Percentiles rank a stretch among this genome's conserved stretches.
These are phyloP conservation scores for Drosophila takahashii DNA, from an alignment of 1,140 invertebrate species.

Conservation along the genomic window DNA sequence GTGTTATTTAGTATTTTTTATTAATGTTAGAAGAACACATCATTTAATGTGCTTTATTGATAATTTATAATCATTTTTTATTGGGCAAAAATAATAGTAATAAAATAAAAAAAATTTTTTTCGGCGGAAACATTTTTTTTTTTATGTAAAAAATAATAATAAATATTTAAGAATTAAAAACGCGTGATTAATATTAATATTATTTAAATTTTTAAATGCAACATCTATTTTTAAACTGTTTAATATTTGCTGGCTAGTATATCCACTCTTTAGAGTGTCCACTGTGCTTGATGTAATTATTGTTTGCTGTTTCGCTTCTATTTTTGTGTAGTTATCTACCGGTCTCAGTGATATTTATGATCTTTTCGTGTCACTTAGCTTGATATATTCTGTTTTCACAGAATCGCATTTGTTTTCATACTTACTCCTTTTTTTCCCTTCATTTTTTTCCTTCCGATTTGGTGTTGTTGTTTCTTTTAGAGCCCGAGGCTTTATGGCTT, in stretches of 20 bases:
- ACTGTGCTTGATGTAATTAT: neutral
- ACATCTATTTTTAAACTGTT: neutral
- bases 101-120: too few relatives aligned
- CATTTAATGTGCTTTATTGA: too few relatives aligned
- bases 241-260: neutral
- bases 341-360: conserved; percentile 7
- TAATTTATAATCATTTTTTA: too few relatives aligned
- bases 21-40: too few relatives aligned
- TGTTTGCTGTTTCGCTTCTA: neutral
- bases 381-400: conserved; percentile 1
- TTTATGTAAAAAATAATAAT: too few relatives aligned
- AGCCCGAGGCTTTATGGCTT: conserved; percentile 12
- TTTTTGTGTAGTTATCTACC: conserved; percentile 1
- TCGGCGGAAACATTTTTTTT: too few relatives aligned
- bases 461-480: neutral
- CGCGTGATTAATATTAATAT: too few relatives aligned
- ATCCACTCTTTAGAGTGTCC: neutral
- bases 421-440: conserved; percentile 1
- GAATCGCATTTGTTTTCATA: conserved; percentile 9
- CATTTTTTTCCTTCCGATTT: neutral
- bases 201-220: neutral
- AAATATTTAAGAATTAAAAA: too few relatives aligned
- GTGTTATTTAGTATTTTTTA: too few relatives aligned
- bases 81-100: too few relatives aligned
- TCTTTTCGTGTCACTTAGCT: conserved; percentile 9